Conservation (phyloP, 2,113 vertebrate species). For the Myrmecobius fasciatus region DNA sequence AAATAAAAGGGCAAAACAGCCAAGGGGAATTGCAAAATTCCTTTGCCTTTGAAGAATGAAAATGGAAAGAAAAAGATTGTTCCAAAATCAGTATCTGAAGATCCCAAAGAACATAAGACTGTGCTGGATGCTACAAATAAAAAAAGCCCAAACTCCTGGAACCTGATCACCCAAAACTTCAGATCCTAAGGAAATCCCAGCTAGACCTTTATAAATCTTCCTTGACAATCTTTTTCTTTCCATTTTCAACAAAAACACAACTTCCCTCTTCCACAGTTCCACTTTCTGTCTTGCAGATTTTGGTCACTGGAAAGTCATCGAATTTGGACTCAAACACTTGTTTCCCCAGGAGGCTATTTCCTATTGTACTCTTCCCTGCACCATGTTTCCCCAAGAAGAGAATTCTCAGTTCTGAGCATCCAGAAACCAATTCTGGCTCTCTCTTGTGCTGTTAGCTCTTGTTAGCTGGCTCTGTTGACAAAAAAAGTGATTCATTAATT, state of each 20-base stretch:
- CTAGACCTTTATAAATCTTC: not conserved
- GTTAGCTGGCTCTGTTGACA: not conserved
- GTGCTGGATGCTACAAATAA: not conserved
- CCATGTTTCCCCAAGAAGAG: conserved; percentile 59
- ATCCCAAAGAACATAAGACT: not conserved
- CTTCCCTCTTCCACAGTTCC: not conserved
- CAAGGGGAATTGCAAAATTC: not conserved
- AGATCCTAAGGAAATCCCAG: not conserved
- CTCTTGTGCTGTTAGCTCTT: not conserved
- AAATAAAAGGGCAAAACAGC: not conserved
- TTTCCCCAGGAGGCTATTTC: conserved; percentile 66
- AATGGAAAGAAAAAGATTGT: not conserved
- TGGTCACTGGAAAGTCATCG: not conserved
- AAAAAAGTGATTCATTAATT: not conserved
- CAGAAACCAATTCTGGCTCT: fast-evolving
- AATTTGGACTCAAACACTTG: not conserved
- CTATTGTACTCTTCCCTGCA: conserved; percentile 60
- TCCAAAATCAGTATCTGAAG: not conserved
- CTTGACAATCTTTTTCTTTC: too few relatives aligned
- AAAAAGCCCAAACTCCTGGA: not conserved
- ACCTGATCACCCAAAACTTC: not conserved
- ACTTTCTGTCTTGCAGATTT: not conserved
- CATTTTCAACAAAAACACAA: too few relatives aligned
- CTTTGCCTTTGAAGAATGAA: not conserved
- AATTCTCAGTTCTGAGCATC: not conserved